These are phyloP conservation scores for Drosophila erecta DNA, from an alignment of 1,140 invertebrate species.

Conservation along the genomic window DNA sequence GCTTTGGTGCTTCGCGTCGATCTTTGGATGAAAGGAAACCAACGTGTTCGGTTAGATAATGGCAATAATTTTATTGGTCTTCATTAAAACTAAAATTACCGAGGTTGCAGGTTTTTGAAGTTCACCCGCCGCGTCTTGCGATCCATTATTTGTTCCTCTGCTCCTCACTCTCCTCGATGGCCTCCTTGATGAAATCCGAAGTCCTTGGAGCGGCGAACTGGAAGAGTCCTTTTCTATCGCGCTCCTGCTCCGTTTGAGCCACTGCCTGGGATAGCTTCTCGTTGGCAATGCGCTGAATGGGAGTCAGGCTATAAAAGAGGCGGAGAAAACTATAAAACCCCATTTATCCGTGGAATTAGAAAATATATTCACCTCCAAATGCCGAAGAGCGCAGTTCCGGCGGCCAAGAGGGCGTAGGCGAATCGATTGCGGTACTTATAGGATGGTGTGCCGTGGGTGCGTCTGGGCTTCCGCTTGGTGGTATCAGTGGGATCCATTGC, in stretches of 20 bases:
- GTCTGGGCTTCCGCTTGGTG: conserved; percentile 76
- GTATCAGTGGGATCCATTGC: conserved; percentile 76
- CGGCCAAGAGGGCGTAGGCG: conserved; percentile 63
- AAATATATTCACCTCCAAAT: conserved; percentile 56
- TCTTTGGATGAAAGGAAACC: conserved; percentile 42
- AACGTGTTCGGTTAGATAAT: conserved; percentile 14
- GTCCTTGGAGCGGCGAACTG: conserved; percentile 56
- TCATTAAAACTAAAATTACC: conserved; percentile 40
- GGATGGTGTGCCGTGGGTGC: conserved; percentile 77
- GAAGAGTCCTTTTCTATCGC: conserved; percentile 63
- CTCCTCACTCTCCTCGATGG: conserved; percentile 59
- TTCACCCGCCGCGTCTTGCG: conserved; percentile 67
- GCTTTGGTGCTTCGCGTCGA: conserved; percentile 47
- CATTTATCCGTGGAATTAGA: not conserved
- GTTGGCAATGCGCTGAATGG: conserved; percentile 59
- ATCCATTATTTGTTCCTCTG: conserved; percentile 67
- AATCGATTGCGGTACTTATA: conserved; percentile 76
- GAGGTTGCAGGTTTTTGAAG: conserved; percentile 71
- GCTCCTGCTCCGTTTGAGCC: conserved; percentile 49
- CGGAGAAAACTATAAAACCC: not conserved
- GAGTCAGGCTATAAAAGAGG: conserved; percentile 48
- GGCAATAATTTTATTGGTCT: conserved; percentile 62
- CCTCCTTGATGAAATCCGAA: conserved; percentile 51
- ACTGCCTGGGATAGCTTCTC: conserved; percentile 46
- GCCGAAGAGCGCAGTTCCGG: conserved; percentile 57